Base-by-base conservation (phyloP, 2,888 invertebrate genomes). In the Melanchra persicariae region DNA sequence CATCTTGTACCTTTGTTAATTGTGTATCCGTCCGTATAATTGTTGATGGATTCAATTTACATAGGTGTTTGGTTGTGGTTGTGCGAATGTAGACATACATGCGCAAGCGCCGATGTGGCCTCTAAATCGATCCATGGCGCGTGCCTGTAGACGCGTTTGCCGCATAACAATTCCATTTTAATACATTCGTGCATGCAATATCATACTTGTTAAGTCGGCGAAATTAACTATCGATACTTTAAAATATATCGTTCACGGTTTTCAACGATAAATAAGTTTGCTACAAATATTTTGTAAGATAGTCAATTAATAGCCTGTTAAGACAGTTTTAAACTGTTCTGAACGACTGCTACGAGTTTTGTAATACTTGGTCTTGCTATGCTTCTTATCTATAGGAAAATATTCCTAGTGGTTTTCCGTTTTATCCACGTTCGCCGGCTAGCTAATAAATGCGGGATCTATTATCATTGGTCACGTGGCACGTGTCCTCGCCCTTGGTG, bases 161-260 rank as follows among this genome's bases (percentile, higher is more conserved):
- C 89, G 92, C 92, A 92, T 93, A 91, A 91, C 91, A 93, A 92
- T 92, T 84, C 83, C 81, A 82, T 87, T 86, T 84, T 83, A 82
- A 84, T 83, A 85, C 82, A 69, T 81, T 82, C 70, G 85, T 72
- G 73, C 82, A 81, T 87, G 85, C 87, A 84, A 87, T 85, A 85
- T 82, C 80, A 83, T 85, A 80, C 83, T 81, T 75, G 82, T 82
- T 79, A 71, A 84, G 64, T 87, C 84, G 70, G 74, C 82, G 61
- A 81, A 84, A 82, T 82, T 65, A 64, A 70, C 55, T 62, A 74
- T 74, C 49, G 78, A 79, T 68, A 57, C 57, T 64, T 67, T 64
- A 57, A 52, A 69, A 70, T 71, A 64, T 77, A 59, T 66, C 30
- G 55, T 66, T 68, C 73, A 74, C 66, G 60, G 51, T 49, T 64